These are phyloP conservation scores for Thrips palmi DNA, from an alignment of 1,140 invertebrate genomes.

Conservation along the genomic window DNA sequence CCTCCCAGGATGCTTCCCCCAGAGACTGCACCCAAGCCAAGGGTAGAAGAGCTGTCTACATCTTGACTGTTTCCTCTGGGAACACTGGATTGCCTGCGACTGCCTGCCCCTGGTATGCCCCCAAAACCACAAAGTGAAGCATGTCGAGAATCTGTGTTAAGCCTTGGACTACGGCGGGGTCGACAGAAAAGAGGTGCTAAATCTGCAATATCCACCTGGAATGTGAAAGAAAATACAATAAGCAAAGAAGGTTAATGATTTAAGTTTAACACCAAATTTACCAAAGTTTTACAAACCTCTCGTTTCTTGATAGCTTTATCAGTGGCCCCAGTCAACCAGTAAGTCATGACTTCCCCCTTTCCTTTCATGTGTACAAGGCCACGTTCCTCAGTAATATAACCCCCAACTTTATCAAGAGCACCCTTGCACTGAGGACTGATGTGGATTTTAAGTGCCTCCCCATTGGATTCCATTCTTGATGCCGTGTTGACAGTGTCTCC, in stretches of 20 bases:
- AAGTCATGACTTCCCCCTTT: constrained; percentile 67
- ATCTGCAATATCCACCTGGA: constrained; percentile 57
- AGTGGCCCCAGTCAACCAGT: constrained; percentile 74
- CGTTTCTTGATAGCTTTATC: constrained; percentile 65
- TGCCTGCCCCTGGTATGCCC: constrained; percentile 28
- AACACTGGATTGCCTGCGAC: constrained; percentile 33
- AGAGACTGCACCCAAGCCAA: constrained; percentile 3
- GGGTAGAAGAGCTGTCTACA: constrained; percentile 12
- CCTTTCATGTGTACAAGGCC: constrained; percentile 81
- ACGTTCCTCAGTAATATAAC: constrained; percentile 54
- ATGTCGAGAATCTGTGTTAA: no score
- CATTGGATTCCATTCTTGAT: constrained; percentile 88
- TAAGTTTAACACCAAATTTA: constrained; percentile 3
- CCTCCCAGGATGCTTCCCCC: constrained; percentile 5
- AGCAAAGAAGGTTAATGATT: constrained; percentile 1
- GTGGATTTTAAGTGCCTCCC: constrained; percentile 78
- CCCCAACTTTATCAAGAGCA: constrained; percentile 71
- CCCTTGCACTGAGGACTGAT: constrained; percentile 68
- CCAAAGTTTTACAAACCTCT: constrained; percentile 26
- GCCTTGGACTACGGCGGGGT: constrained; percentile 53
- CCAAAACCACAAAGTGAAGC: constrained; percentile 47
- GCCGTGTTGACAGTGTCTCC: constrained; percentile 89
- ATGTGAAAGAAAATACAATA: constrained; percentile 8
- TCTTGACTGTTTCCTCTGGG: constrained; percentile 24
- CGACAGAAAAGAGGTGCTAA: constrained; percentile 54